Base-by-base conservation (phyloP, 2,888 invertebrate species). In the Therioaphis trifolii region DNA sequence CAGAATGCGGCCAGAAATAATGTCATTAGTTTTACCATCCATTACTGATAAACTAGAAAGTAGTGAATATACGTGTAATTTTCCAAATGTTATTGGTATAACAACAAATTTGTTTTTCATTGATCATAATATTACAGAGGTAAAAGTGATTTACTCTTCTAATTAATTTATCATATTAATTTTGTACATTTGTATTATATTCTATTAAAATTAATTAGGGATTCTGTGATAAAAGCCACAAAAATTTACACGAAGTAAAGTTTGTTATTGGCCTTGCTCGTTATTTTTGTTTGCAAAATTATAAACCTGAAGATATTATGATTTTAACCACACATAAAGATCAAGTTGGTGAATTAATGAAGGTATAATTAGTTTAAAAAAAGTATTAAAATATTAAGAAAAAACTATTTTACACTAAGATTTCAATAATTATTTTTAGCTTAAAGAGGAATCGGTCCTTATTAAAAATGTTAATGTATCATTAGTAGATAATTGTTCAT, bases 401-500 rank as follows among this genome's bases (percentile, higher is more conserved):
- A 14, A 27, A 55, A 52, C 11, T 69, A 69, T 29, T 43, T 21
- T 68, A 68, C 40, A 40, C 55, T 9, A 24, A 14, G 9, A 27
- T 43, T 69, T 0, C 4, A 63, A 63, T 74, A 40, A 63, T 66
- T 52, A 69, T 43, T 24, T 52, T 49, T 72, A 82, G 82, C 66
- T 63, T 24, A 82, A 74, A 74, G 63, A 82, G 52, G 74, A 82
- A 74, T 82, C 82, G 14, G 35, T 40, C 14, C 82, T 82, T n/a
- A 40, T 82, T 35, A 74, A 72, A 74, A 63, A 74, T 7, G 52
- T 82, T 63, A 74, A 82, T 85, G 91, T 94, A 27, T 91, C 92
- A 0, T 92, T 92, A 1, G 92, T 95, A 0, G 95, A 95, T 88
- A 94, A 93, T 87, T 95, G 91, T 87, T 95, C 95, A 89, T 95